Evolutionary conservation across 2,113 vertebrate species (phyloP), one percentile per base, ranked within the genome.

Genomic region (Toxostoma redivivum): DNA sequence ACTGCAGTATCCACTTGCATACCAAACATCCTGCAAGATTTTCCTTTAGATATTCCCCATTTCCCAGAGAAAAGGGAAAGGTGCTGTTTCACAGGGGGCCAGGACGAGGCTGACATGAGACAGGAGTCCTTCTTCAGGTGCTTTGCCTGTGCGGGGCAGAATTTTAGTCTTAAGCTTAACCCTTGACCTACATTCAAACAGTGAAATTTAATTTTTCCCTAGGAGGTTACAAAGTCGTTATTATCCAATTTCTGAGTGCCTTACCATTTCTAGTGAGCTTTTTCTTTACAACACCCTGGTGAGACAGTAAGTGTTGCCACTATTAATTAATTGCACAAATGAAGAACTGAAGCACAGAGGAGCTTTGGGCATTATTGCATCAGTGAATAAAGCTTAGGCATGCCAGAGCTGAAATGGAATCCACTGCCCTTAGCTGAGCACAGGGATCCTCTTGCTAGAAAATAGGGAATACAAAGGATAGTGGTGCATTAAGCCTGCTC

Each of bases 271-370:
- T 54, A 78, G 40, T 10, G 15, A 79, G 35, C 12, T 82, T 85
- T 95, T 72, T 85, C 69, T 83, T 77, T 81, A 47, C 51, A 86
- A 23, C 42, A 64, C 51, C 48, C 78, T 64, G 44, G n/a, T 74
- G 84, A 89, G 48, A 58, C 54, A 33, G 31, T 37, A 85, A 87
- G 72, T 12, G 13, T 77, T 71, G 31, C 54, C 64, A 35, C 33
- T 54, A 66, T 37, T 93, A 83, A 90, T 92, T 92, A 73, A 83
- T 62, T 38, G 21, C 58, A 38, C 30, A 70, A 87, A 77, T 67
- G 79, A 88, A 95, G 28, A 94, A 33, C 47, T 20, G 84, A 67
- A 81, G 57, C 54, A 58, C 71, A 66, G 79, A 88, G 58, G 54
- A 86, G n/a, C 62, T 86, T 7, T 20, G 35, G 45, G 64, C 51